phyloP scores from a whole-genome alignment of 1,140 invertebrate species.

The Heliconius eleuchia region DNA sequence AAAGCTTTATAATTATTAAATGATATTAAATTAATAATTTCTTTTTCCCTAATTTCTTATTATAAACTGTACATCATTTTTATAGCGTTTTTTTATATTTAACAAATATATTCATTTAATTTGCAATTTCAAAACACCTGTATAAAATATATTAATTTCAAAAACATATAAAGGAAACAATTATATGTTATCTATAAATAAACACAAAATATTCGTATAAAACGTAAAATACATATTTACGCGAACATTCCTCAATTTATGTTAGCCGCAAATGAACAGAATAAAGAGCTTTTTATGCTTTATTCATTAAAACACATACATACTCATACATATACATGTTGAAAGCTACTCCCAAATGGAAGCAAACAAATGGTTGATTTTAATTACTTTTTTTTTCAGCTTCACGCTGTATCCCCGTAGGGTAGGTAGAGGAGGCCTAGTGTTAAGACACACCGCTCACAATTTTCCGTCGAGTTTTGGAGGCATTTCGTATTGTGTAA shows the following conservation, averaged over 20 bases:
- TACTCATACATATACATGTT: conserved; percentile 43
- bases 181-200: background rate
- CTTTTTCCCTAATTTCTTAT: too few relatives aligned
- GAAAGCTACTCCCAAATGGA: conserved; percentile 46
- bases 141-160: too few relatives aligned
- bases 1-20: background rate
- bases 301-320: background rate
- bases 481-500: too few relatives aligned
- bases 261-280: conserved; percentile 8
- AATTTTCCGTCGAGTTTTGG: too few relatives aligned
- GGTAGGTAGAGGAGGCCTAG: too few relatives aligned
- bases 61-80: too few relatives aligned
- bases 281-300: conserved; percentile 10
- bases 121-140: background rate
- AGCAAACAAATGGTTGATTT: background rate
- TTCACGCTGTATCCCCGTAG: too few relatives aligned
- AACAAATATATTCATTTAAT: background rate
- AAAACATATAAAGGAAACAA: background rate
- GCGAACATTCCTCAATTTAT: background rate
- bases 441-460: too few relatives aligned
- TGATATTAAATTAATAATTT: background rate
- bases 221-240: conserved; percentile 1
- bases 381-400: background rate
- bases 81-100: background rate
- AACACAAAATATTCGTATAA: background rate